Percentiles rank a stretch among this genome's conserved stretches.
Conservation (phyloP, 2,797 vertebrate species). For the Carapus acus region DNA sequence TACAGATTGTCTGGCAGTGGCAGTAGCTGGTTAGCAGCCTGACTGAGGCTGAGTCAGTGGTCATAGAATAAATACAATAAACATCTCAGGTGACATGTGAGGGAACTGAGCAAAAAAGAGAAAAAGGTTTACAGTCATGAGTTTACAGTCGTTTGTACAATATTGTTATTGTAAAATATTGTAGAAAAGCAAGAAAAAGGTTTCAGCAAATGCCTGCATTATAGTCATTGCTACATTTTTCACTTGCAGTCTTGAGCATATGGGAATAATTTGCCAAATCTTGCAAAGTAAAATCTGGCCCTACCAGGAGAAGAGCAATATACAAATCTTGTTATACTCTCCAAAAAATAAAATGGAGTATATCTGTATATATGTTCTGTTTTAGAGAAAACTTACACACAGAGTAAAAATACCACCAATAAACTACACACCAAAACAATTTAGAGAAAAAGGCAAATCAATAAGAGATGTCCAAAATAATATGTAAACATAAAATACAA, state of each 20-base stretch:
- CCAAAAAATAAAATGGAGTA: not conserved
- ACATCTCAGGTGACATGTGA: too few species aligned
- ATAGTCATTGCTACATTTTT: conserved; percentile 6
- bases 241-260: not conserved
- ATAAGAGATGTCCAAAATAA: conserved; percentile 33
- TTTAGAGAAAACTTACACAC: not conserved
- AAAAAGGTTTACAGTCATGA: too few species aligned
- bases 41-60: conserved; percentile 17
- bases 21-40: conserved; percentile 42
- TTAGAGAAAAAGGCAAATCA: conserved; percentile 45
- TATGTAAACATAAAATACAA: conserved; percentile 52
- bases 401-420: conserved; percentile 10
- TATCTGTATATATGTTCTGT: not conserved
- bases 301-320: conserved; percentile 10
- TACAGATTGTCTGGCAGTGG: conserved; percentile 55
- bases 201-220: not conserved
- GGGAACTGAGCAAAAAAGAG: too few species aligned
- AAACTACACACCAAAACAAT: conserved; percentile 23
- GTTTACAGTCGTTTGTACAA: too few species aligned
- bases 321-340: too few species aligned
- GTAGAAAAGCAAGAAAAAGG: not conserved
- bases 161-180: conserved; percentile 9
- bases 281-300: conserved; percentile 5
- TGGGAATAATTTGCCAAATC: not conserved
- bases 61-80: conserved; percentile 24